Base-by-base conservation (phyloP, 2,888 invertebrate species). In the Drosophila affinis region DNA sequence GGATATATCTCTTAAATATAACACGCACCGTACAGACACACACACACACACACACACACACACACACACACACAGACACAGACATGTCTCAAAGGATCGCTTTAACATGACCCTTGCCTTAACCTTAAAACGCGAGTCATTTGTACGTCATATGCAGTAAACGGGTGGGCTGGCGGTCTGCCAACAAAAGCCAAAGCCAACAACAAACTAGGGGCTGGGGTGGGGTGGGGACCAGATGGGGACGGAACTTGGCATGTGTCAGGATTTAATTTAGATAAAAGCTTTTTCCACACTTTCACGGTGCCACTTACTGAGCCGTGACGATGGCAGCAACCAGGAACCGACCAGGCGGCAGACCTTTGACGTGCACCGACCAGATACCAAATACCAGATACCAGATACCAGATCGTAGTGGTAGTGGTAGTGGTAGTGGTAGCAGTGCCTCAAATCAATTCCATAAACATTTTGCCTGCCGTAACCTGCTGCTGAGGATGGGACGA, bases 251-350 rank as follows among this genome's bases (percentile, higher is more conserved):
- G 39, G 65, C 55, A 63, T 75, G 55, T 71, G 65, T 57, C 63
- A 64, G 89, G 88, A 87, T 87, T 87, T 89, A 87, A 87, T 87
- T 89, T 87, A 86, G 87, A 87, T 87, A 87, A 87, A 87, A 87
- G 87, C 81, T 81, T 89, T 39, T 78, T 63, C 61, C 76, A 63
- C 62, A 59, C 72, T 64, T 54, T 44, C 54, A 10, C 24, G 46
- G 12, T 9, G 46, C 24, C 48, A 21, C 18, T 39, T 45, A 47
- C 27, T 7, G 39, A 39, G 39, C 39, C 39, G 39, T 39, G 39
- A 39, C 39, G 39, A 39, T 39, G 14, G n/a, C 29, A 3, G 46
- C 24, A 45, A 46, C 14, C 29, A 3, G 46, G 24, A 45, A 46
- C 53, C 44, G 59, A 55, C 29, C 29, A 29, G 9, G 9, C 29